Evolutionary conservation across 2,113 vertebrate genomes (phyloP), one percentile per base, ranked within the genome.

Genomic region (Polyodon spathula): DNA sequence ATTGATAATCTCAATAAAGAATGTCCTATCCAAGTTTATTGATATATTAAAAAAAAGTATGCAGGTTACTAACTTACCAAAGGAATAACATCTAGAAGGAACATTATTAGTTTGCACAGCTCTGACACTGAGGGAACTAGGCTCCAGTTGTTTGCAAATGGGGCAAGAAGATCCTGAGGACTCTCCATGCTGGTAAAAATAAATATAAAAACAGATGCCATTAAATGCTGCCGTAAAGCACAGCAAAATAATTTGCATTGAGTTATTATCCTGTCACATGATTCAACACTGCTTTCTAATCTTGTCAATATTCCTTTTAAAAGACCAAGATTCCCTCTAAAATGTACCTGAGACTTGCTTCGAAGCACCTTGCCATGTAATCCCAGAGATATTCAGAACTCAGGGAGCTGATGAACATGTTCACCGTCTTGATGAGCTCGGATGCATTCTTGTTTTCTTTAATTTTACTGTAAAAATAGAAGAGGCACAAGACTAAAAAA

Each of bases 321-420:
- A 27, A 27, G 27, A 27, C 27, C 27, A 27, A 27, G 27, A 27
- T 27, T 27, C 27, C 27, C 27, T 27, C 27, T 8, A 46, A 38
- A 42, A 11, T n/a, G 41, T 77, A 98, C 96, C 93, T 83, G 78
- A 98, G 84, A 69, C 88, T 88, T 14, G 81, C 78, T 75, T 93
- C 92, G 16, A 97, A 97, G 63, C 78, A 85, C 39, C 71, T 79
- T 0, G 87, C 92, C 88, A 99, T 86, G 66, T 97, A 98, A 76
- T 98, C 94, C 96, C 94, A 98, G 58, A 98, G 82, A 66, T 93
- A 99, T 78, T 97, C 93, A 0, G 90, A 82, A 78, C 86, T 92
- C 63, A 95, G 85, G 46, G 93, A 92, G 2, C 86, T 90, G 78
- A 98, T 88, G 15, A 99, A 76, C 78, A 99, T 76, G 56, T 98